Evolutionary conservation across 1,140 invertebrate genomes (phyloP).

Genomic region (Copidosoma floridanum): DNA sequence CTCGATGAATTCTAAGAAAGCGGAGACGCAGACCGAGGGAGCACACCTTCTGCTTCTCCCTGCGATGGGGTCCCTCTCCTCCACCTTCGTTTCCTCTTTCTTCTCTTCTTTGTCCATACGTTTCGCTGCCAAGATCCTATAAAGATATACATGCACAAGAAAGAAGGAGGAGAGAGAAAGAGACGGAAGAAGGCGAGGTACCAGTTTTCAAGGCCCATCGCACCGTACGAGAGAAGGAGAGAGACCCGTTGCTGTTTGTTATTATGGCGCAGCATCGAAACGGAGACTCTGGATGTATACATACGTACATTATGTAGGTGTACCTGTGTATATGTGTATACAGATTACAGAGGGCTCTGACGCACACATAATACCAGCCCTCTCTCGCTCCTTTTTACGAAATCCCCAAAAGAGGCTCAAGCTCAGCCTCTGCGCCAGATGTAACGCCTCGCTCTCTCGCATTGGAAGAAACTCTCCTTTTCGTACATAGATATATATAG

Average conservation of each 20-base stretch:
- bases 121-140: constrained; percentile 38
- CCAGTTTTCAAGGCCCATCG: constrained; percentile 44
- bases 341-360: too few relatives aligned
- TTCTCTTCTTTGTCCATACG: background rate
- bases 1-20: constrained; percentile 44
- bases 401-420: constrained; percentile 24
- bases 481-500: too few relatives aligned
- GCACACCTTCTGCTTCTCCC: too few relatives aligned
- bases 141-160: constrained; percentile 39
- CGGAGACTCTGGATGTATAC: background rate
- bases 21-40: too few relatives aligned
- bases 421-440: constrained; percentile 10
- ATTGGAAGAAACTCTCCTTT: too few relatives aligned
- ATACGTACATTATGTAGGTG: too few relatives aligned
- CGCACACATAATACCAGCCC: too few relatives aligned
- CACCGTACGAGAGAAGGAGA: background rate
- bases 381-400: constrained; percentile 40
- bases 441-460: too few relatives aligned
- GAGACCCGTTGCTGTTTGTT: constrained; percentile 33
- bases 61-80: background rate
- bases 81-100: constrained; percentile 43
- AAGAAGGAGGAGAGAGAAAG: constrained; percentile 3
- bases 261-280: constrained; percentile 11
- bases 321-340: too few relatives aligned
- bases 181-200: constrained; percentile 25